phyloP scores from a whole-genome alignment of 2,113 vertebrate species.

The Ailurus styani region DNA sequence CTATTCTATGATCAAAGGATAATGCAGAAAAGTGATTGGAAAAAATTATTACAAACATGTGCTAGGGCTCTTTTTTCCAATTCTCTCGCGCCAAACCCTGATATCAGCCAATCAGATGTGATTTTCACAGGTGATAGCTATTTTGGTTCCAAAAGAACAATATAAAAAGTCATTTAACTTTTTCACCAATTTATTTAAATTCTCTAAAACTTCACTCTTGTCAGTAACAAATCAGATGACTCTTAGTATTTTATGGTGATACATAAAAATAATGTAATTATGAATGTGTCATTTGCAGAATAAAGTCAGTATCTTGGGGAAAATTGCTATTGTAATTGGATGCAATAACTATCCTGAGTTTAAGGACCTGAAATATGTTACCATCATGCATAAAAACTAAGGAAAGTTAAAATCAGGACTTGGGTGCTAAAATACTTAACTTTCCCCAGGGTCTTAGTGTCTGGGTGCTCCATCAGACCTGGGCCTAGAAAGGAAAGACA shows the following conservation, averaged over 20 bases:
- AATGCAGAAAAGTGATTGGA: constrained; percentile 17
- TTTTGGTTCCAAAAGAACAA: constrained; percentile 30
- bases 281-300: constrained; percentile 61
- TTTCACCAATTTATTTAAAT: constrained; percentile 56
- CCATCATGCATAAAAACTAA: not conserved
- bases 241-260: constrained; percentile 48
- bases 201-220: constrained; percentile 34
- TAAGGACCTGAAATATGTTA: constrained; percentile 51
- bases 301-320: constrained; percentile 49
- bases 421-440: not conserved
- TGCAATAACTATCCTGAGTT: constrained; percentile 47
- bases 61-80: not conserved
- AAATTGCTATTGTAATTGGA: constrained; percentile 56
- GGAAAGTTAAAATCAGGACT: constrained; percentile 43
- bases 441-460: not conserved
- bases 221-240: constrained; percentile 52
- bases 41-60: not conserved
- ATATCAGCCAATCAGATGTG: not conserved
- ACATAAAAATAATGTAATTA: constrained; percentile 67
- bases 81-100: not conserved
- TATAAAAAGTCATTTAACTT: constrained; percentile 28
- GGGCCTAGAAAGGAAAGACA: not conserved
- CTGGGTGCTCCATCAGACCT: not conserved
- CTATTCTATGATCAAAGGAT: constrained; percentile 18
- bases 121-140: not conserved